Base-by-base conservation (phyloP, 2,797 vertebrate genomes). In the Echiichthys vipera region DNA sequence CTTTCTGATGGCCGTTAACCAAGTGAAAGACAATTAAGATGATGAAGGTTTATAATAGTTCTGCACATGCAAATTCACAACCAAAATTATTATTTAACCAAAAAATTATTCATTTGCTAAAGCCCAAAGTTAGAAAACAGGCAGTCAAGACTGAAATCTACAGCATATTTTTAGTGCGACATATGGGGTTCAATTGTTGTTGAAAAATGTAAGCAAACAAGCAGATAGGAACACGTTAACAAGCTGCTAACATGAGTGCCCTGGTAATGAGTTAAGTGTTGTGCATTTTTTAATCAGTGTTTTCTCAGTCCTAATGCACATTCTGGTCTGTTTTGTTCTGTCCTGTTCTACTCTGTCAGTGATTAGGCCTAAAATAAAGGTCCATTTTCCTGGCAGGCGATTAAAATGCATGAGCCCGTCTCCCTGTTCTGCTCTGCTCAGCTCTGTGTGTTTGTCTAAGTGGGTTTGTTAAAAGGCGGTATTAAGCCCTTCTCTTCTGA, bases 401-500 rank as follows among this genome's bases (percentile, higher is more conserved):
- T 95, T 95, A 94, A 95, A 94, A 95, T 95, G 94, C 94, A 95
- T 94, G 93, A 95, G 90, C 87, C 86, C 68, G 77, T 91, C 82
- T 91, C 80, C 86, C 77, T 84, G 84, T 90, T 92, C 84, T 85
- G 89, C 85, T 84, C 86, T 67, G 85, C 85, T 89, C 88, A 86
- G 90, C 89, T 88, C 88, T 74, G 86, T 87, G 88, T 94, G 94
- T 95, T 95, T 95, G 94, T 95, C 91, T 95, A 95, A 94, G 93
- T 93, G 90, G 91, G 92, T 93, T 95, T 93, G 94, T 95, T 91
- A 92, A 94, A 95, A 95, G 92, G 91, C 85, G 80, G 93, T 92
- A 94, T 95, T 95, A 95, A 94, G 94, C 94, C 92, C 86, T 92
- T 94, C 95, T 93, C 91, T 89, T 93, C 93, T 95, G 94, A 95